Evolutionary conservation across 2,113 vertebrate genomes (phyloP).

Genomic region (Beaufortia kweichowensis): DNA sequence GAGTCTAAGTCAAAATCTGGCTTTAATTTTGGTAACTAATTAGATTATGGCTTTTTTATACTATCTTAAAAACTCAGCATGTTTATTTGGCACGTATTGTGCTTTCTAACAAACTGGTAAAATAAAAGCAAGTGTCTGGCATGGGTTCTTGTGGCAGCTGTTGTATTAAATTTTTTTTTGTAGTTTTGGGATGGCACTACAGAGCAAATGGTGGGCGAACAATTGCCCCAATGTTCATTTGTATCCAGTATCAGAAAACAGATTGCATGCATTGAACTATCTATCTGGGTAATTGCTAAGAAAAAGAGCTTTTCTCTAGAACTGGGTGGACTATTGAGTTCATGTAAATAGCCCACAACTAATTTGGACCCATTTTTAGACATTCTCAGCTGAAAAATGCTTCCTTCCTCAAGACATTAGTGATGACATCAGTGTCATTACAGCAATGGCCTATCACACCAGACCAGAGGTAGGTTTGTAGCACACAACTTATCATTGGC

Average conservation of each 20-base stretch:
- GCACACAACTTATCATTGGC: neutral
- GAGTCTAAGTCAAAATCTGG: conserved; percentile 5
- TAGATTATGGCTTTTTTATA: conserved; percentile 11
- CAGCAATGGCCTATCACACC: neutral
- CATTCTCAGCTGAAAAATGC: neutral
- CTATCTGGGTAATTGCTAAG: neutral
- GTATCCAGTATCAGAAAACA: neutral
- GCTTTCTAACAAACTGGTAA: conserved; percentile 41
- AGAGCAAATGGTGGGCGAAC: neutral
- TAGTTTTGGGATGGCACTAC: neutral
- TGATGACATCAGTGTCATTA: neutral
- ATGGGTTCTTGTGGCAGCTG: neutral
- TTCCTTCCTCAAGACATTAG: neutral
- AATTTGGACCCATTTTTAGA: neutral
- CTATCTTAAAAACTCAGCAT: conserved; percentile 14
- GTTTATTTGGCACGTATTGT: conserved; percentile 10
- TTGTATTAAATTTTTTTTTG: neutral
- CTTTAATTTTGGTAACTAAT: conserved; percentile 16
- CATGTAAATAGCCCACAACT: neutral
- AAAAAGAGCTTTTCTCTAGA: neutral
- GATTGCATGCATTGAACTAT: neutral
- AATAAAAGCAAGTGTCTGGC: conserved; percentile 63
- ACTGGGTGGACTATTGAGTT: neutral
- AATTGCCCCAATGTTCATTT: neutral
- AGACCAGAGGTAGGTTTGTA: neutral